A percentile compares a stretch with the other conserved stretches of the same genome.
phyloP scores from a whole-genome alignment of 2,113 vertebrate genomes.

The Holacanthus passer region DNA sequence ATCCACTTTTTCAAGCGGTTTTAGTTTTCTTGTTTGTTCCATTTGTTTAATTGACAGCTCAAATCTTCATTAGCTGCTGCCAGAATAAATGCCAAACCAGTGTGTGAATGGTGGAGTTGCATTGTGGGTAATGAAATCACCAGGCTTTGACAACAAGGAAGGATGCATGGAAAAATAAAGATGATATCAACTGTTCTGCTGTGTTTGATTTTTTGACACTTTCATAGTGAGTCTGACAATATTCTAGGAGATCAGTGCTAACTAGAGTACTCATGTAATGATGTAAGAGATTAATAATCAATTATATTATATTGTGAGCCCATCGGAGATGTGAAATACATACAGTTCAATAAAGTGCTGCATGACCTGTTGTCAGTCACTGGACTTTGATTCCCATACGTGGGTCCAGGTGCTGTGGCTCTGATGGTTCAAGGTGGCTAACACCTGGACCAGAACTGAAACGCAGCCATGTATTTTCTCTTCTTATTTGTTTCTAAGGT shows the following conservation, averaged over 20 bases:
- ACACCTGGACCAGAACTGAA: background rate
- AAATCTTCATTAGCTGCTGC: background rate
- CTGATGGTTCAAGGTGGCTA: background rate
- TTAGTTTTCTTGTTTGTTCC: background rate
- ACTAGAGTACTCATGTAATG: background rate
- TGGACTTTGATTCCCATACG: too few species aligned
- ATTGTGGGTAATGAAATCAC: background rate
- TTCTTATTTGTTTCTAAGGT: slow-evolving; percentile 10
- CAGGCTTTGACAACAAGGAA: too few species aligned
- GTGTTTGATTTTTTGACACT: too few species aligned
- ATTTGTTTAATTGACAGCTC: background rate
- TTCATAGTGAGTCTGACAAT: background rate
- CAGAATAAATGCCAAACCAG: too few species aligned
- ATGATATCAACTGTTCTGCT: background rate
- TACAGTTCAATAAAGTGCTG: background rate
- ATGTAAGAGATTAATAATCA: background rate
- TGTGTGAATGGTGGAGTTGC: background rate
- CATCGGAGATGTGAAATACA: background rate
- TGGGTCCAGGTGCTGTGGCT: background rate
- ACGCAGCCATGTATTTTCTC: background rate
- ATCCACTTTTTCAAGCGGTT: background rate
- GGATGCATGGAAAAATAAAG: too few species aligned
- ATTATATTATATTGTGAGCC: background rate
- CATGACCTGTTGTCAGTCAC: background rate
- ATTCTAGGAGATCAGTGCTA: background rate